A percentile compares a stretch with the other conserved stretches of the same genome.
These are phyloP conservation scores for Beris morrisii DNA, from an alignment of 2,888 invertebrate genomes.

Conservation along the genomic window DNA sequence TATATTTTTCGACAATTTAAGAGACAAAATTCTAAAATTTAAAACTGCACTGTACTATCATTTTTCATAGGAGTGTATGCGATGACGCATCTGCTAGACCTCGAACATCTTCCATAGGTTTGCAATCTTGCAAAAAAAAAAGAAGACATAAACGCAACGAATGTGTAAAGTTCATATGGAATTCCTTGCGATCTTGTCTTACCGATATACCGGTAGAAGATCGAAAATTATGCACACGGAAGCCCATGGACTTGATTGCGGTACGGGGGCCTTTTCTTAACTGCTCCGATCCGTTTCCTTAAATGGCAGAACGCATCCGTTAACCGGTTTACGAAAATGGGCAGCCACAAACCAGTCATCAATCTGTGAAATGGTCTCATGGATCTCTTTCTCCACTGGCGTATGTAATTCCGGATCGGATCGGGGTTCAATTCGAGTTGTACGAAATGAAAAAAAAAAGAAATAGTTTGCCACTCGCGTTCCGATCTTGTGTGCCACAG, in stretches of 20 bases:
- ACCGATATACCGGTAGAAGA: not conserved
- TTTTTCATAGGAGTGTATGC: not conserved
- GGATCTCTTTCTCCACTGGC: not conserved
- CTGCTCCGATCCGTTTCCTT: constrained; percentile 17
- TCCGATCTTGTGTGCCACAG: not conserved
- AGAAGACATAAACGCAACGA: too few species aligned
- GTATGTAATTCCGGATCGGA: too few species aligned
- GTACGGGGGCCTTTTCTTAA: not conserved
- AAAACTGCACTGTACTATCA: too few species aligned
- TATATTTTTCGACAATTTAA: too few species aligned
- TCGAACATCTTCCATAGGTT: not conserved
- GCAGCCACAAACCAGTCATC: constrained; percentile 11
- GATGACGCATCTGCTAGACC: not conserved
- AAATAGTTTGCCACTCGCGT: too few species aligned
- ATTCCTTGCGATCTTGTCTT: too few species aligned
- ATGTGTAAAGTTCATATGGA: too few species aligned
- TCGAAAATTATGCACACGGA: constrained; percentile 37
- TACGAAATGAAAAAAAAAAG: too few species aligned
- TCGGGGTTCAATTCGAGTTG: too few species aligned
- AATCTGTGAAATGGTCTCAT: constrained; percentile 13
- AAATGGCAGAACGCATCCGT: constrained; percentile 26
- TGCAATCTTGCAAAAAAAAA: too few species aligned
- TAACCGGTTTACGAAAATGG: constrained; percentile 28
- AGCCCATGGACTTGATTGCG: constrained; percentile 17
- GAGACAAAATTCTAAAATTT: too few species aligned